Base-by-base conservation (phyloP, 2,113 vertebrate species). In the Cryptoleucopteryx plumbea region DNA sequence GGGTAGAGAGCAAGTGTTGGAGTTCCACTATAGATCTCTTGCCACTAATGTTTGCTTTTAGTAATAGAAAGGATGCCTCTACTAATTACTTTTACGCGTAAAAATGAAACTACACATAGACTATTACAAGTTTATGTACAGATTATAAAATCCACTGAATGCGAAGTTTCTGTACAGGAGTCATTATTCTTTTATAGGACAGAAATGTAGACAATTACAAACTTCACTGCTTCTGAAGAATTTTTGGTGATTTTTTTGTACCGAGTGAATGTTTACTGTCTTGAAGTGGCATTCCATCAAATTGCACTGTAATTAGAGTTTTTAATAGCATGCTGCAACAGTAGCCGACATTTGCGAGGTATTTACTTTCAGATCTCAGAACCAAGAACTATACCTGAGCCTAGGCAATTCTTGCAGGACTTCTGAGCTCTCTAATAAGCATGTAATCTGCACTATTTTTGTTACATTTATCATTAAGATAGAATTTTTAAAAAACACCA, bases 281-380 rank as follows among this genome's bases (percentile, higher is more conserved):
- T 82, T 72, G 31, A 45, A 75, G 36, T 4, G 3, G 13, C 17
- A 21, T 91, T 80, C 48, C 10, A 1, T 80, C 48, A 68, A 85
- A 80, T 73, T 80, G 40, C 45, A 23, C 10, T 38, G 13, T 47
- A 85, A 58, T 71, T 81, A 27, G 32, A 25, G 42, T 47, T 75
- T 86, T 86, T 66, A 47, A 20, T 67, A 84, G 47, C 15, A 4
- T 62, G 31, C 23, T 82, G 19, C 7, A 75, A 32, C 43, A 58
- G 45, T 42, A 83, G 40, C 29, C 4, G 4, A 5, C 0, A 0
- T 75, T 72, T 74, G 50, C 4, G 6, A 42, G n/a, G 16, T 23
- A 42, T 66, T 36, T 85, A 4, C 36, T 84, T 88, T 59, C 0
- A 11, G 36, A 21, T 79, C 79, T 91, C 47, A 75, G 65, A 81